These are phyloP conservation scores for Sprattus sprattus DNA, from an alignment of 2,113 vertebrate genomes.

Conservation along the genomic window DNA sequence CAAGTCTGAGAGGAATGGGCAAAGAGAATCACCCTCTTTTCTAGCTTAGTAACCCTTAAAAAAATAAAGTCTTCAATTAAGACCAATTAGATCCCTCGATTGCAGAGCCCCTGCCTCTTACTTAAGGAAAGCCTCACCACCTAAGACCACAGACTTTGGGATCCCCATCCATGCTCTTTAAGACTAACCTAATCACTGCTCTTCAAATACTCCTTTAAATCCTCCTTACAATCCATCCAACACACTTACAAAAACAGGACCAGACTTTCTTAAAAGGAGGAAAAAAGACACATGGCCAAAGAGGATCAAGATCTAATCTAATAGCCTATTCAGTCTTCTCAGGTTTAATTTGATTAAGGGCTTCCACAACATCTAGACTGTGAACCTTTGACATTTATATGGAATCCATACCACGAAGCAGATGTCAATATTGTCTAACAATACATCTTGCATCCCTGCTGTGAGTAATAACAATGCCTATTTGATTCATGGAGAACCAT, in stretches of 20 bases:
- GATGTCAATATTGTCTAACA: constrained; percentile 11
- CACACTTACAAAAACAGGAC: background rate
- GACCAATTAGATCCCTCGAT: background rate
- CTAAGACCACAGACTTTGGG: background rate
- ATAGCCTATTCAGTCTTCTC: constrained; percentile 1
- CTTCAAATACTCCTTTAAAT: background rate
- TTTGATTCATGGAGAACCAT: background rate
- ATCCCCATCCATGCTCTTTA: background rate
- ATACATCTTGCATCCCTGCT: background rate
- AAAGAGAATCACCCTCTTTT: background rate
- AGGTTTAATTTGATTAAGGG: constrained; percentile 33
- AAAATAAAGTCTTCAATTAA: background rate
- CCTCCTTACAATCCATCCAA: background rate
- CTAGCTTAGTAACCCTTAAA: background rate
- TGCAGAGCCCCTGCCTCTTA: background rate
- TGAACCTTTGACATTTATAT: constrained; percentile 21
- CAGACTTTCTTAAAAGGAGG: background rate
- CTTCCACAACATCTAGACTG: constrained; percentile 9
- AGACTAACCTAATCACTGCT: background rate
- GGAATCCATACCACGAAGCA: constrained; percentile 30
- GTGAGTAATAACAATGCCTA: constrained; percentile 19
- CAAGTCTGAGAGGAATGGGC: background rate
- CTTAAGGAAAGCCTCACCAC: background rate
- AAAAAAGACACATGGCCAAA: background rate
- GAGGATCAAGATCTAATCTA: constrained; percentile 32